phyloP scores from a whole-genome alignment of 2,113 vertebrate genomes.

The Neodon shergylaensis region DNA sequence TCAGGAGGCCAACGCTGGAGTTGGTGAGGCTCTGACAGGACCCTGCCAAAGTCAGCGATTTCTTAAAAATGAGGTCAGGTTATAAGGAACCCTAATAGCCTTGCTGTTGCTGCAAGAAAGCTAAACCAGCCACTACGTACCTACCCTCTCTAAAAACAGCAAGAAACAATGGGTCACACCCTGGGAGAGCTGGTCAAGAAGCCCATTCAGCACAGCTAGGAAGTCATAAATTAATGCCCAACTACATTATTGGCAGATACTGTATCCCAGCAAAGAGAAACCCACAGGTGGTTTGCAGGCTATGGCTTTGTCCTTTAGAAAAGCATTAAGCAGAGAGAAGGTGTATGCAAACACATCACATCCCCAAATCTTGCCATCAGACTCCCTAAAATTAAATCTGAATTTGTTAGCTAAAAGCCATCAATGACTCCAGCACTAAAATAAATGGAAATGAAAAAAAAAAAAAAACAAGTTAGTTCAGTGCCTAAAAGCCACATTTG shows the following conservation, averaged over 20 bases:
- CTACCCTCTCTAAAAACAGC: neutral
- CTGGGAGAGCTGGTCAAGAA: neutral
- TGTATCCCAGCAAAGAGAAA: neutral
- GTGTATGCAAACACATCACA: neutral
- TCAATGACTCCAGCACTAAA: neutral
- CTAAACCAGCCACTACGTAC: neutral
- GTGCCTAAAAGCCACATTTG: neutral
- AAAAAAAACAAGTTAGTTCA: neutral
- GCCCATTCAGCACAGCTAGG: neutral
- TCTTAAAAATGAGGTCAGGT: conserved; percentile 66
- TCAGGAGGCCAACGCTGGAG: neutral
- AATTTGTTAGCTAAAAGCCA: neutral
- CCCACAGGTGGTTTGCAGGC: neutral
- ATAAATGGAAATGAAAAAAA: neutral
- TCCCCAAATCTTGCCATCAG: neutral
- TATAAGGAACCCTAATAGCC: neutral
- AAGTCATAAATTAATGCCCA: neutral
- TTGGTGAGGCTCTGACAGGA: neutral
- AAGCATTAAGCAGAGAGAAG: neutral
- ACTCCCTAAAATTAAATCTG: conserved; percentile 8
- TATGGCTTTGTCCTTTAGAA: neutral
- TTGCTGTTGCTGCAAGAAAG: conserved; percentile 28
- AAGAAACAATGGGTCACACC: neutral
- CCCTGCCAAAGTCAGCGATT: conserved; percentile 44
- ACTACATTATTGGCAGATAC: neutral